Conservation (phyloP, 2,888 invertebrate species). For the Cataglyphis altisquamis region DNA sequence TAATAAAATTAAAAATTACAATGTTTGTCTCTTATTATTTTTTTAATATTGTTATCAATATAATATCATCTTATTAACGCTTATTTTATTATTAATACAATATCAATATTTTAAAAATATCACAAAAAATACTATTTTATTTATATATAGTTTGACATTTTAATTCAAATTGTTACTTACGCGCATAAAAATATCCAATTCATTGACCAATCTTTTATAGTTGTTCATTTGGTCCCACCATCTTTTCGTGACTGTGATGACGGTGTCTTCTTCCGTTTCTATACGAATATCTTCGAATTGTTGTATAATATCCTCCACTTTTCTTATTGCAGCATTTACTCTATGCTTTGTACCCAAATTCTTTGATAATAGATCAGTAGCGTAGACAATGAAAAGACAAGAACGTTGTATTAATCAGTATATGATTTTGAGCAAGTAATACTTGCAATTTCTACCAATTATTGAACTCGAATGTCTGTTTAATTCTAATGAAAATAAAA, state of each 20-base stretch:
- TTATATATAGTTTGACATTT: neutral
- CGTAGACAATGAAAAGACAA: neutral
- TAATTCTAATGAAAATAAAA: neutral
- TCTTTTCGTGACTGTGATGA: neutral
- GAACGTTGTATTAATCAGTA: neutral
- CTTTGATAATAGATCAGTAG: neutral
- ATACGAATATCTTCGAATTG: neutral
- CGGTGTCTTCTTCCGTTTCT: neutral
- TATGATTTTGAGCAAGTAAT: neutral
- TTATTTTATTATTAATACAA: neutral
- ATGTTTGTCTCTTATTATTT: no score
- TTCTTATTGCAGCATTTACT: neutral
- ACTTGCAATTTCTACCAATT: neutral
- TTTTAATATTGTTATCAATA: no score
- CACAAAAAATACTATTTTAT: neutral
- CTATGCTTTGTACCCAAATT: neutral
- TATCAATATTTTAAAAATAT: neutral
- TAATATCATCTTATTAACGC: neutral
- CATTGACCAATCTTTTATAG: neutral
- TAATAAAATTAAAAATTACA: no score
- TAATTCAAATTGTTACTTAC: slow-evolving; percentile 23
- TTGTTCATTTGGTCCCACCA: neutral
- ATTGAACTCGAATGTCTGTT: neutral
- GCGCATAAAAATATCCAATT: neutral
- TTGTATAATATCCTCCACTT: neutral